These are phyloP conservation scores for Siderastrea siderea DNA, from an alignment of 92 coral and sea anemone genomes.

Conservation along the genomic window DNA sequence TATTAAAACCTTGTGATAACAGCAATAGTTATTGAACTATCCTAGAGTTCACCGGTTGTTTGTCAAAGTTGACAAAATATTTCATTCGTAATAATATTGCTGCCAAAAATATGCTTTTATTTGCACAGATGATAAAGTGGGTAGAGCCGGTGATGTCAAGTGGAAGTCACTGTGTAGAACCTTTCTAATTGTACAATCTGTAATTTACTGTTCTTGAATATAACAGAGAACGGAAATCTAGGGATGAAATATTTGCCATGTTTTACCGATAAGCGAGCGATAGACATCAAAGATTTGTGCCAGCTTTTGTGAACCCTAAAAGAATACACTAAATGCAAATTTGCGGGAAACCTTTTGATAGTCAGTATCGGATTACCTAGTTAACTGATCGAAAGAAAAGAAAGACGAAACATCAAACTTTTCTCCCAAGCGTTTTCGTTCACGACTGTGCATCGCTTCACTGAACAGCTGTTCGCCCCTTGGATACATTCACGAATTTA, in stretches of 20 bases:
- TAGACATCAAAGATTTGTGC: neutral
- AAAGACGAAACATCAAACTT: too few relatives aligned
- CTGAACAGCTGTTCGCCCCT: neutral
- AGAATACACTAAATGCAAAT: neutral
- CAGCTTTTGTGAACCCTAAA: neutral
- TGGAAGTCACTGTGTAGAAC: neutral
- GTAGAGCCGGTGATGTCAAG: neutral
- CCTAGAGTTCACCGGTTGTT: neutral
- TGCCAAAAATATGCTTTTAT: constrained; percentile 17
- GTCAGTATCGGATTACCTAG: constrained; percentile 6
- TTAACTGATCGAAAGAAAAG: neutral
- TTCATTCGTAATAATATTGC: neutral
- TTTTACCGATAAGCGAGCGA: constrained; percentile 1
- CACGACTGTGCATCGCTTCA: neutral
- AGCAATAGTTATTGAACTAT: neutral
- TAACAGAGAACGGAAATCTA: constrained; percentile 19
- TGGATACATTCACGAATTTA: neutral
- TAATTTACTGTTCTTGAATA: neutral
- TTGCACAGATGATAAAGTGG: constrained; percentile 12
- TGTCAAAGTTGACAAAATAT: constrained; percentile 26
- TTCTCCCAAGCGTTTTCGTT: too few relatives aligned
- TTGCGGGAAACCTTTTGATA: neutral
- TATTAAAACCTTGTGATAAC: neutral
- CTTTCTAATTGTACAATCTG: neutral
- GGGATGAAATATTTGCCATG: constrained; percentile 1